A percentile compares a stretch with the other conserved stretches of the same genome.
Evolutionary conservation across 2,888 invertebrate species (phyloP).

Genomic region (Troides aeacus): DNA sequence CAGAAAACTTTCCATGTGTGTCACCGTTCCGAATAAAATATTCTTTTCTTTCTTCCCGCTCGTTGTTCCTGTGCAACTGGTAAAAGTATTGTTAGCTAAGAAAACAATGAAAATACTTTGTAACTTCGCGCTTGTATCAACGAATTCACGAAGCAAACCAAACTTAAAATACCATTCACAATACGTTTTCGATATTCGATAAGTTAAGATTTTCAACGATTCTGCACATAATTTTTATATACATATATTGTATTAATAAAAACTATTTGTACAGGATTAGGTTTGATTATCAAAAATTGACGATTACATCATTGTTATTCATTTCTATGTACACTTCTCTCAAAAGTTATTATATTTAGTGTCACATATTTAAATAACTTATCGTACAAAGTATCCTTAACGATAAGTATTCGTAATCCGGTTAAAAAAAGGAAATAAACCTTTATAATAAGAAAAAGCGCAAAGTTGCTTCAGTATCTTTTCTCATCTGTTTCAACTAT

Average conservation of each 20-base stretch:
- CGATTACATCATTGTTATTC: too few relatives aligned
- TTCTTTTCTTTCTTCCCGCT: conserved; percentile 67
- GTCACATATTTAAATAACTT: too few relatives aligned
- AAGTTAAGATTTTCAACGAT: neutral
- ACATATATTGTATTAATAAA: neutral
- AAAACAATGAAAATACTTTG: conserved; percentile 56
- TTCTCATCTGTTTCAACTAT: neutral
- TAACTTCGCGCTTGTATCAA: conserved; percentile 28
- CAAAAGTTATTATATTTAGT: too few relatives aligned
- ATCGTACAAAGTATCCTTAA: too few relatives aligned
- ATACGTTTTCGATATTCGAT: neutral
- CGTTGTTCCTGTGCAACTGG: conserved; percentile 63
- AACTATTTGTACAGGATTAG: neutral
- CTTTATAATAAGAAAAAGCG: too few relatives aligned
- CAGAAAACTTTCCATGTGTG: conserved; percentile 71
- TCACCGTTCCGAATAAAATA: conserved; percentile 71
- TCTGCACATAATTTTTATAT: too few relatives aligned
- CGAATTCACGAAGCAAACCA: conserved; percentile 17
- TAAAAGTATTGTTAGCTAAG: conserved; percentile 61
- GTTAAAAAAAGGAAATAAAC: neutral
- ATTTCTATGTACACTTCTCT: too few relatives aligned
- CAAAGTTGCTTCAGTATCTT: neutral
- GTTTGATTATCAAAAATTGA: too few relatives aligned
- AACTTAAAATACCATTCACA: conserved; percentile 2
- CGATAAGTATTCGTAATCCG: neutral